Evolutionary conservation across 1,140 invertebrate species (phyloP).

Genomic region (Brachionus sp.): DNA sequence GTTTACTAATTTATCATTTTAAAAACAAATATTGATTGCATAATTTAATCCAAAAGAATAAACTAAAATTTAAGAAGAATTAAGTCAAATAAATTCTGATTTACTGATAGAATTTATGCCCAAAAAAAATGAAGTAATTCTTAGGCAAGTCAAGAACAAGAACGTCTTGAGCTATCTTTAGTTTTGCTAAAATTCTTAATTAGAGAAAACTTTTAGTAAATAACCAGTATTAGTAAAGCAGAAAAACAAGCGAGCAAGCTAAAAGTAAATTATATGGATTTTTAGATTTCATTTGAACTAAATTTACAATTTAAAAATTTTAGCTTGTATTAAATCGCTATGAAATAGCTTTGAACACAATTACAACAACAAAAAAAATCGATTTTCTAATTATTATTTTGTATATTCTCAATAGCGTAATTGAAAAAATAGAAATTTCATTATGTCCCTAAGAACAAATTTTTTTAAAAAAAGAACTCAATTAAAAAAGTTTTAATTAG

Average conservation of each 20-base stretch:
- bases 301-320: background rate
- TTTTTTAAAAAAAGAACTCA: background rate
- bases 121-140: background rate
- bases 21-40: background rate
- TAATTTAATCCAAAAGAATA: background rate
- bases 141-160: background rate
- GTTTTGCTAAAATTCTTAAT: background rate
- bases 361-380: background rate
- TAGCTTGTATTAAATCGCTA: background rate
- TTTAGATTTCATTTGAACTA: background rate
- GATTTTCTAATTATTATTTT: conserved; percentile 7
- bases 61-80: background rate
- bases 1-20: background rate
- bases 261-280: background rate
- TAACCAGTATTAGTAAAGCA: background rate
- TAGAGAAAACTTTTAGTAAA: background rate
- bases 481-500: conserved; percentile 6
- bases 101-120: background rate
- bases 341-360: background rate
- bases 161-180: background rate
- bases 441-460: background rate
- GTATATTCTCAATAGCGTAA: background rate
- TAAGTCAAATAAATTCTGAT: background rate
- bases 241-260: background rate
- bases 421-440: background rate